Evolutionary conservation across 1,140 invertebrate species (phyloP).

Genomic region (Drosophila bocki): DNA sequence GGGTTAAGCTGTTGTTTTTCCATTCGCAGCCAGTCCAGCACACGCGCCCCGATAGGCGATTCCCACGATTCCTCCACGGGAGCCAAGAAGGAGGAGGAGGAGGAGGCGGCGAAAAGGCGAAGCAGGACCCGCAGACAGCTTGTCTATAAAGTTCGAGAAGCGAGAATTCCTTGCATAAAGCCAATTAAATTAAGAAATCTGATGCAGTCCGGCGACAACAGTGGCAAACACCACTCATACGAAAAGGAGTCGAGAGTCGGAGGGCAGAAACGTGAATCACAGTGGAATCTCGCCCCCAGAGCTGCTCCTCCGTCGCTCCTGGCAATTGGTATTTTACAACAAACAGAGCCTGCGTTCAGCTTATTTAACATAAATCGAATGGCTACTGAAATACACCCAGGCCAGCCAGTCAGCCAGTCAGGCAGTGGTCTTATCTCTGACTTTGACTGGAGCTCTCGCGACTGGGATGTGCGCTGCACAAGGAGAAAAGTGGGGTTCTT

Average conservation of each 20-base stretch:
- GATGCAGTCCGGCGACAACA: constrained; percentile 67
- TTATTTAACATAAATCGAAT: constrained; percentile 84
- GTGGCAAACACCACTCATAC: constrained; percentile 17
- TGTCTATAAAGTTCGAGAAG: constrained; percentile 68
- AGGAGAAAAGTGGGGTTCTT: constrained; percentile 3
- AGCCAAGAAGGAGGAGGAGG: not conserved
- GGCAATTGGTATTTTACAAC: constrained; percentile 82
- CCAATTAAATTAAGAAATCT: constrained; percentile 84
- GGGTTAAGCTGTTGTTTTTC: constrained; percentile 57
- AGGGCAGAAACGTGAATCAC: constrained; percentile 72
- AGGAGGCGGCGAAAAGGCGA: not conserved
- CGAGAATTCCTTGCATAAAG: constrained; percentile 79
- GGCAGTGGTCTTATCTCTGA: constrained; percentile 37
- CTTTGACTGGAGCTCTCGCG: constrained; percentile 35
- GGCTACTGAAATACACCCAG: constrained; percentile 78
- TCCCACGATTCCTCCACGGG: constrained; percentile 36
- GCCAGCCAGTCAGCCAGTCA: constrained; percentile 23
- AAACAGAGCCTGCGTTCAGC: constrained; percentile 73
- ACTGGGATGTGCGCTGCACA: constrained; percentile 28
- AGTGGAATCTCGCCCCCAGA: constrained; percentile 13
- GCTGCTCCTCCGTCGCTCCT: constrained; percentile 26
- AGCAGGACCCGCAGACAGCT: constrained; percentile 64
- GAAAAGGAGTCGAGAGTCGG: constrained; percentile 7
- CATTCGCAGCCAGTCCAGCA: constrained; percentile 33
- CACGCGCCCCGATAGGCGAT: constrained; percentile 37